These are phyloP conservation scores for Cheilosia impressa DNA, from an alignment of 2,888 invertebrate species.

Conservation along the genomic window DNA sequence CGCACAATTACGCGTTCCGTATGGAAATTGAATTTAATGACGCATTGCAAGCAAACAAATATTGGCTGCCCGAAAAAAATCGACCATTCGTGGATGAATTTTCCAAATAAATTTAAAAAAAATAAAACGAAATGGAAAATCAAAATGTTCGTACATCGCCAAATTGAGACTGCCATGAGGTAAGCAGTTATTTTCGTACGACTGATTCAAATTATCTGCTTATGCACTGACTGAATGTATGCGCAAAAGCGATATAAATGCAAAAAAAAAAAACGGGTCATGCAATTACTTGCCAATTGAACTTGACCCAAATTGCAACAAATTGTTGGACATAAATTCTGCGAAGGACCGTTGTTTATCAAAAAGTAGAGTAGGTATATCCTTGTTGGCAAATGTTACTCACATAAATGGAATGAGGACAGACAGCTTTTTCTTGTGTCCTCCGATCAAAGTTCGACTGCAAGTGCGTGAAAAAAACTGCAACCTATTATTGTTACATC, in stretches of 20 bases:
- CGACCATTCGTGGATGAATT: neutral
- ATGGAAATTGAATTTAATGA: slow-evolving; percentile 43
- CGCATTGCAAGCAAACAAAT: slow-evolving; percentile 47
- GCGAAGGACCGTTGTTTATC: slow-evolving; percentile 3
- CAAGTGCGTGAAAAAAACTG: slow-evolving; percentile 1
- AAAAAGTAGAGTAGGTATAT: neutral
- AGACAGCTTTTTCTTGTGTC: slow-evolving; percentile 26
- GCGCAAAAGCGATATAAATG: slow-evolving; percentile 5
- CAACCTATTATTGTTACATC: slow-evolving; percentile 22
- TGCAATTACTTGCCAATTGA: slow-evolving; percentile 31
- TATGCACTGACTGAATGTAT: neutral
- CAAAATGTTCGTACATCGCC: slow-evolving; percentile 9
- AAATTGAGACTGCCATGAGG: slow-evolving; percentile 33
- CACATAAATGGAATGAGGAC: neutral
- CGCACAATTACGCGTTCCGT: slow-evolving; percentile 4
- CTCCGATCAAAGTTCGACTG: slow-evolving; percentile 13
- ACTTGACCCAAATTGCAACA: slow-evolving; percentile 26
- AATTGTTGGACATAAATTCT: neutral
- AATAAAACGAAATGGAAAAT: slow-evolving; percentile 10
- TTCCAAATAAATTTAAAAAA: slow-evolving; percentile 2
- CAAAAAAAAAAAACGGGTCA: slow-evolving; percentile 14
- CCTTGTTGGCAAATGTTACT: slow-evolving; percentile 10
- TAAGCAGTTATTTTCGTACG: slow-evolving; percentile 36
- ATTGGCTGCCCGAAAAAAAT: neutral
- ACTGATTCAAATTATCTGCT: slow-evolving; percentile 4